These are phyloP conservation scores for Pseudoips prasinana DNA, from an alignment of 2,888 invertebrate species.

Conservation along the genomic window DNA sequence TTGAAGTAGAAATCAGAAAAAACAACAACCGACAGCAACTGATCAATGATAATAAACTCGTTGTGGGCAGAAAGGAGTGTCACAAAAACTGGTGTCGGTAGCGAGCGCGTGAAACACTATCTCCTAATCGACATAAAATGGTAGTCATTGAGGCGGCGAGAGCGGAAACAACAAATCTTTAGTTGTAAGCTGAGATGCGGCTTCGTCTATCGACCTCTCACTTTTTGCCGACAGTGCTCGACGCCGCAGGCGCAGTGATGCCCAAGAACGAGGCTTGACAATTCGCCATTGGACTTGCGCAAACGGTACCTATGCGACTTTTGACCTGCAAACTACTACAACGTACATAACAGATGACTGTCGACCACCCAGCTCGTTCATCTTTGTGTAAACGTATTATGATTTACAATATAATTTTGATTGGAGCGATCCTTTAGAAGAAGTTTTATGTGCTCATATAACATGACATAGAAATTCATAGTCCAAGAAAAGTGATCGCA, in stretches of 20 bases:
- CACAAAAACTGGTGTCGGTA: conserved; percentile 78
- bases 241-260: conserved; percentile 34
- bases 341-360: conserved; percentile 54
- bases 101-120: conserved; percentile 79
- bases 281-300: conserved; percentile 62
- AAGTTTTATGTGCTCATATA: conserved; percentile 49
- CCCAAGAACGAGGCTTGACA: conserved; percentile 51
- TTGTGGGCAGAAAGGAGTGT: conserved; percentile 71
- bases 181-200: conserved; percentile 63
- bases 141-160: conserved; percentile 78
- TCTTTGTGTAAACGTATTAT: conserved; percentile 45
- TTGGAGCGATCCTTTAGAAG: conserved; percentile 53
- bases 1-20: conserved; percentile 46
- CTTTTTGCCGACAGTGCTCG: conserved; percentile 57
- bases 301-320: conserved; percentile 57
- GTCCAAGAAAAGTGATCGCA: conserved; percentile 46
- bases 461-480: conserved; percentile 25
- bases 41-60: conserved; percentile 72
- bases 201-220: conserved; percentile 61
- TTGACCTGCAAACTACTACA: conserved; percentile 64
- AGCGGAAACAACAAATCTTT: conserved; percentile 79
- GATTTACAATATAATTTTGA: conserved; percentile 67
- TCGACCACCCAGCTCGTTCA: conserved; percentile 67
- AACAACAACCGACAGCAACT: conserved; percentile 51
- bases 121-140: conserved; percentile 79